Conservation (phyloP, 2,113 vertebrate genomes). For the Bubo scandiacus region DNA sequence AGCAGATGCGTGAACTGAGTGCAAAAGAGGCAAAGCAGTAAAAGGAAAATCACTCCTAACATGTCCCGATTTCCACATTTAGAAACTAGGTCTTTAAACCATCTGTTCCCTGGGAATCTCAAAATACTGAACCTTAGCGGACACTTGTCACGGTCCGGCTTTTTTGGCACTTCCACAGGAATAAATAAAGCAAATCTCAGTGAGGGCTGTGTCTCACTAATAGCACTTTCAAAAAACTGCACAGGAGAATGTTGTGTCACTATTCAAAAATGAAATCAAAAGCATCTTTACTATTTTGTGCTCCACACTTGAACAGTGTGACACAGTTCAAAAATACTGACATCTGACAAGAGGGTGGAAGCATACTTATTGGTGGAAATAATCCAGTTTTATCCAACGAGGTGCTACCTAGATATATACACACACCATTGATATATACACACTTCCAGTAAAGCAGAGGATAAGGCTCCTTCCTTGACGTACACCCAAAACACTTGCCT, state of each 20-base stretch:
- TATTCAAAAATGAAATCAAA: background rate
- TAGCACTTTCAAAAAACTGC: background rate
- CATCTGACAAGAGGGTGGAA: background rate
- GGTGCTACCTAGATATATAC: no score
- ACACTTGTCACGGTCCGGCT: background rate
- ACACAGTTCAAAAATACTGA: background rate
- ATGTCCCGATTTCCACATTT: conserved; percentile 23
- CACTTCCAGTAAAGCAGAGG: background rate
- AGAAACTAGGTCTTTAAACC: conserved; percentile 52
- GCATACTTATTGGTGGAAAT: background rate
- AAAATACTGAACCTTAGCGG: background rate
- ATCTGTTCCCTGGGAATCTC: conserved; percentile 41
- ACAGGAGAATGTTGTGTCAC: background rate
- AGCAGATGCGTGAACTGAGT: background rate
- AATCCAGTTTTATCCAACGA: background rate
- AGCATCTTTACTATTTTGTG: background rate
- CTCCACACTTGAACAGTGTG: background rate
- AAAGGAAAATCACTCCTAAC: background rate
- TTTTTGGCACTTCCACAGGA: background rate
- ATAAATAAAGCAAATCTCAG: background rate
- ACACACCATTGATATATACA: no score
- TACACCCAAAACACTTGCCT: background rate
- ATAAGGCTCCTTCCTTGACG: background rate
- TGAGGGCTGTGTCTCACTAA: background rate
- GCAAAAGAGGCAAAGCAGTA: background rate